Percentiles rank a stretch among this genome's conserved stretches.
These are phyloP conservation scores for Megaleporinus macrocephalus DNA, from an alignment of 2,113 vertebrate species.

Conservation along the genomic window DNA sequence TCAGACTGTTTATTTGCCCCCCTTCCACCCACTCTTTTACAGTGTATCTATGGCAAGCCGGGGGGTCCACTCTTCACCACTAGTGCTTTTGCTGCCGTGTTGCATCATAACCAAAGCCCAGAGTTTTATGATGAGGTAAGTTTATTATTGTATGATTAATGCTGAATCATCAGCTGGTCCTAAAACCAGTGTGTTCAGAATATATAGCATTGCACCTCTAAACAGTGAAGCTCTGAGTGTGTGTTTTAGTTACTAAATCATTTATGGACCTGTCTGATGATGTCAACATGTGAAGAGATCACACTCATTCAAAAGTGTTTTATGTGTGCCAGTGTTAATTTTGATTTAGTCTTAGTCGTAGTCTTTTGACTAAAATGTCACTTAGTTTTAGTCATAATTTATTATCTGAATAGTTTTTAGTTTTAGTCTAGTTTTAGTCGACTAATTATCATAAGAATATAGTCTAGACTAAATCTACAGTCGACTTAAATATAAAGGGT, in stretches of 20 bases:
- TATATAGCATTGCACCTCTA: not conserved
- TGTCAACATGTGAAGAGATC: not conserved
- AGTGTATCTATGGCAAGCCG: conserved; percentile 96
- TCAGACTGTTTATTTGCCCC: not conserved
- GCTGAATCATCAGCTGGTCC: not conserved
- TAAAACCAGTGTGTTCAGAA: not conserved
- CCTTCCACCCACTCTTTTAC: conserved; percentile 33
- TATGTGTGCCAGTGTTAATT: too few relatives aligned
- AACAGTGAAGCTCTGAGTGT: not conserved
- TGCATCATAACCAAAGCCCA: conserved; percentile 95
- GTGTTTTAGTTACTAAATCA: not conserved
- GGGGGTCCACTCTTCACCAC: conserved; percentile 85
- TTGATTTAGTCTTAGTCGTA: too few relatives aligned
- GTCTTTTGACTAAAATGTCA: too few relatives aligned
- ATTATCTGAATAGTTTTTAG: too few relatives aligned
- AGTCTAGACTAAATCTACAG: too few relatives aligned
- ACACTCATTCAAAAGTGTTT: too few relatives aligned
- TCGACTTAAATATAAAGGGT: too few relatives aligned
- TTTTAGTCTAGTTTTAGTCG: too few relatives aligned
- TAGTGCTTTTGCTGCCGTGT: conserved; percentile 82
- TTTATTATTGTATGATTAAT: conserved; percentile 10
- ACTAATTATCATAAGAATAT: too few relatives aligned
- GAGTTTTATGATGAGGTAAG: conserved; percentile 98
- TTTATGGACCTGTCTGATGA: not conserved
- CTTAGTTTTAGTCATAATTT: too few relatives aligned